Conservation (phyloP, 2,113 vertebrate species). For the Thalassarche chlororhynchos region DNA sequence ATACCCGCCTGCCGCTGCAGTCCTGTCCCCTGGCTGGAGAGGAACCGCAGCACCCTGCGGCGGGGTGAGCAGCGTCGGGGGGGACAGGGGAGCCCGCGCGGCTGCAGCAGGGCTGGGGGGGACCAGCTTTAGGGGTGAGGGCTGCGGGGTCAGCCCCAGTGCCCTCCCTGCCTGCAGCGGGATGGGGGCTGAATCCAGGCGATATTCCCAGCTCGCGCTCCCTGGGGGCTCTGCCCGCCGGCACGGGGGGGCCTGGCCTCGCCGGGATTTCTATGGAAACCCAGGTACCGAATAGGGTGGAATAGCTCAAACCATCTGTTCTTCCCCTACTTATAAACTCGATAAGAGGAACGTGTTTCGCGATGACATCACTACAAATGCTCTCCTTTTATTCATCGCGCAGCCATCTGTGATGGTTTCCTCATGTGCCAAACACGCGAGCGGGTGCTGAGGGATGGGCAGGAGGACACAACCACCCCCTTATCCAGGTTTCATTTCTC, state of each 20-base stretch:
- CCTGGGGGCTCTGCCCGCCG: neutral
- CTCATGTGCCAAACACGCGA: slow-evolving; percentile 21
- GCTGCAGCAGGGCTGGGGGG: neutral
- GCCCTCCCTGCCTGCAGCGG: neutral
- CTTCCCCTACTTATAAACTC: slow-evolving; percentile 51
- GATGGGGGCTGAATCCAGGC: neutral
- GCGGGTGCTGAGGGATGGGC: neutral
- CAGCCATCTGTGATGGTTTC: slow-evolving; percentile 52
- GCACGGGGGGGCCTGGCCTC: neutral
- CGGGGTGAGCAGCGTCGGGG: neutral
- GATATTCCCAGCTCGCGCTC: rapidly evolving
- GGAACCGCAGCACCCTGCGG: neutral
- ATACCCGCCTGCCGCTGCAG: rapidly evolving
- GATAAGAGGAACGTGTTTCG: slow-evolving; percentile 13
- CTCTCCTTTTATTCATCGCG: neutral
- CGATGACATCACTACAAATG: slow-evolving; percentile 4
- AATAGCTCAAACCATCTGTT: slow-evolving; percentile 61
- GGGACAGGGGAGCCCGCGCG: neutral
- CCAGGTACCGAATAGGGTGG: slow-evolving; percentile 8
- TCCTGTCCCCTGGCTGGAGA: neutral
- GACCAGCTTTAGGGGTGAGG: neutral
- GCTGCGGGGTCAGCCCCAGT: neutral
- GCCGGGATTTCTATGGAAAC: slow-evolving; percentile 47
- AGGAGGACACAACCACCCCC: neutral
- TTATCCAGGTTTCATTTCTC: neutral